Evolutionary conservation across 2,888 invertebrate genomes (phyloP).

Genomic region (Norana najaformis): DNA sequence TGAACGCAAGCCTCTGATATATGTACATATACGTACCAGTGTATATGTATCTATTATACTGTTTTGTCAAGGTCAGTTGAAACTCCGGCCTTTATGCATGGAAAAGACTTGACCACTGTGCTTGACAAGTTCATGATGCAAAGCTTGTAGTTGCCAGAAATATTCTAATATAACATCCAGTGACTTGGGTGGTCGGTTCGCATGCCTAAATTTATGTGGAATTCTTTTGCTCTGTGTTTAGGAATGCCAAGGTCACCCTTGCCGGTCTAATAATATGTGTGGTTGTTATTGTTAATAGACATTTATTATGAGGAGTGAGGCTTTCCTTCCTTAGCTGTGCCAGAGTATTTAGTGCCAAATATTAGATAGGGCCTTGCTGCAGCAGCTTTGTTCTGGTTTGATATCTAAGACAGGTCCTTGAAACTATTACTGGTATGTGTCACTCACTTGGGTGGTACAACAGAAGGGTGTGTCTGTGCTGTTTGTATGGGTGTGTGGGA

Average conservation of each 20-base stretch:
- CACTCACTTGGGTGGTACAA: not conserved
- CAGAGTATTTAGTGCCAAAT: not conserved
- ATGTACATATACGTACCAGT: no score
- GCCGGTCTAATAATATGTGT: not conserved
- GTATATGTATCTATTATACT: no score
- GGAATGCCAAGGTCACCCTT: not conserved
- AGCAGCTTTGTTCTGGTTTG: not conserved
- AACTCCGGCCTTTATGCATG: no score
- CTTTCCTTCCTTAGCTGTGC: not conserved
- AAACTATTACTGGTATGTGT: conserved; percentile 13
- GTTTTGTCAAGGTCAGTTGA: no score
- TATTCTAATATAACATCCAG: not conserved
- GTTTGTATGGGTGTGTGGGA: not conserved
- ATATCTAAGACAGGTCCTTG: not conserved
- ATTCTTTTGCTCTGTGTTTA: not conserved
- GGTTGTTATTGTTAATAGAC: not conserved
- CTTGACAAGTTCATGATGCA: not conserved
- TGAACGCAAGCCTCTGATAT: no score
- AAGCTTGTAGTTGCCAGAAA: not conserved
- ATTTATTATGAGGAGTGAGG: not conserved
- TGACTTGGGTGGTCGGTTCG: not conserved
- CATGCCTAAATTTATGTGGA: not conserved
- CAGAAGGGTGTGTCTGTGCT: not conserved
- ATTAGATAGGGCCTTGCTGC: not conserved
- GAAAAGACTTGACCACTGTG: no score